phyloP scores from a whole-genome alignment of 2,797 vertebrate species.

The Carcharodon carcharias region DNA sequence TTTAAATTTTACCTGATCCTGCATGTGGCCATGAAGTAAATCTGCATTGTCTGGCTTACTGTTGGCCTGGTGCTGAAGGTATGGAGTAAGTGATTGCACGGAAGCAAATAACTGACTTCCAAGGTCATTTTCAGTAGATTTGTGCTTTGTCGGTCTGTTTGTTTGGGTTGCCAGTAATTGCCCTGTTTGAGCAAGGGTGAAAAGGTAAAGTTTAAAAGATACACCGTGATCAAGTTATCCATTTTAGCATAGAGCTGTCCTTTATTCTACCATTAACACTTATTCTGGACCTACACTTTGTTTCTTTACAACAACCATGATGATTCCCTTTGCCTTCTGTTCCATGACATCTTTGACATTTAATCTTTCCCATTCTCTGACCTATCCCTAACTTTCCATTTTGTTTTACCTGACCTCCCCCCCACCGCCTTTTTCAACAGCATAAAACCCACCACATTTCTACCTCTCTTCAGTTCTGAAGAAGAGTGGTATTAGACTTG shows the following conservation, averaged over 20 bases:
- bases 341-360: too few species aligned
- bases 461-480: too few species aligned
- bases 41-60: conserved; percentile 31
- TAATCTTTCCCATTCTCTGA: too few species aligned
- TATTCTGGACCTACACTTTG: too few species aligned
- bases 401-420: too few species aligned
- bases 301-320: too few species aligned
- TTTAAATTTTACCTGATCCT: conserved; percentile 9
- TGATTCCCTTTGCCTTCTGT: too few species aligned
- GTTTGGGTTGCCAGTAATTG: conserved; percentile 54
- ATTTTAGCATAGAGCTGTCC: neutral
- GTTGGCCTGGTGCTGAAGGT: conserved; percentile 54
- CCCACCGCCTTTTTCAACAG: too few species aligned
- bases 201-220: neutral
- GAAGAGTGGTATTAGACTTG: too few species aligned
- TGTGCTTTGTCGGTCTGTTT: conserved; percentile 52
- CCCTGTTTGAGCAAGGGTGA: conserved; percentile 47
- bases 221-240: neutral
- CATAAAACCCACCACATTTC: too few species aligned
- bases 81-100: conserved; percentile 54
- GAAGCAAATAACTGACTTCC: conserved; percentile 53
- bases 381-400: too few species aligned
- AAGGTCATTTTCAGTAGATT: conserved; percentile 45
- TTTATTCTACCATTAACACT: too few species aligned
- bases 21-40: neutral